Evolutionary conservation across 1,140 invertebrate species (phyloP).

Genomic region (Neoseiulus cucumeris): DNA sequence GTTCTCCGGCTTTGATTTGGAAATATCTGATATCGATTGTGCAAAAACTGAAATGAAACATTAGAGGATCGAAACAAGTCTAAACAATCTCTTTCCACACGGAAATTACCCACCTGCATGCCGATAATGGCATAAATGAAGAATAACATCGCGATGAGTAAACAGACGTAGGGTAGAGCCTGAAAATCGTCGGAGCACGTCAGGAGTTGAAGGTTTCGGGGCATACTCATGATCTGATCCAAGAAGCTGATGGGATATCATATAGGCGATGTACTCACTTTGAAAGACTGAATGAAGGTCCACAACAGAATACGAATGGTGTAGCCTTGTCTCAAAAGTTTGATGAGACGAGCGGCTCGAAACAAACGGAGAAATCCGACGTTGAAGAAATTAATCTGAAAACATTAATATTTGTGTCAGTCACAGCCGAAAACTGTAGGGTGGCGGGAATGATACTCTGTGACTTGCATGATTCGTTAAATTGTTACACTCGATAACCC

Average conservation of each 20-base stretch:
- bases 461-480: too few relatives aligned
- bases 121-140: constrained; percentile 99
- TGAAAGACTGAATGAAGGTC: constrained; percentile 99
- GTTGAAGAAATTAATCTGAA: constrained; percentile 64
- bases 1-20: too few relatives aligned
- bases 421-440: too few relatives aligned
- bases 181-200: constrained; percentile 26
- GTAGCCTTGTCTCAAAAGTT: constrained; percentile 94
- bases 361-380: constrained; percentile 95
- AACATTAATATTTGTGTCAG: not conserved
- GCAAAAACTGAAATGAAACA: too few relatives aligned
- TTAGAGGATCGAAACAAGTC: too few relatives aligned
- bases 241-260: too few relatives aligned
- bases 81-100: too few relatives aligned
- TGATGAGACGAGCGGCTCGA: constrained; percentile 94
- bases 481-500: too few relatives aligned
- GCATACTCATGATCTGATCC: too few relatives aligned
- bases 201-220: too few relatives aligned
- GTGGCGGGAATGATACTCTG: too few relatives aligned
- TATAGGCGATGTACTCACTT: constrained; percentile 44
- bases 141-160: constrained; percentile 99
- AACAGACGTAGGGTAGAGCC: constrained; percentile 98
- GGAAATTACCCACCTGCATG: constrained; percentile 96
- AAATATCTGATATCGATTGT: too few relatives aligned
- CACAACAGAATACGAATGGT: constrained; percentile 97